Base-by-base conservation (phyloP, 2,113 vertebrate species). In the Brachyhypopomus occidentalis region DNA sequence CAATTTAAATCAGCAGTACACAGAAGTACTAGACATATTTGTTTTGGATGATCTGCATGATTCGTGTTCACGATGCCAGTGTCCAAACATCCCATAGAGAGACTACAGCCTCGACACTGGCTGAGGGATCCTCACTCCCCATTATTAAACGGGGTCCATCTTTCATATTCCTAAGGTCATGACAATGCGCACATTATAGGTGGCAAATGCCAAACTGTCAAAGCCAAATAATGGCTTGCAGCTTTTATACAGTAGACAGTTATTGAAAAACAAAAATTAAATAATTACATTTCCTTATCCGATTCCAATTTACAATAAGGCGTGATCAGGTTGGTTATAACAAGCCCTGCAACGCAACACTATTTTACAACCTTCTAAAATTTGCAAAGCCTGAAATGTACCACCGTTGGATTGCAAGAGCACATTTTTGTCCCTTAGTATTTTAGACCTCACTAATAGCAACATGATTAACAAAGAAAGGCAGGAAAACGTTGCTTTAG, bases 51-150 rank as follows among this genome's bases (percentile, higher is more conserved):
- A 16, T 20, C 7, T 41, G 11, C 20, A 41, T 41, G 66, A 70
- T 70, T 86, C 8, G 7, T 55, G 23, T 71, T 56, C 78, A 66
- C 22, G 25, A 75, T 79, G 70, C 45, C 45, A 73, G 14, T 2
- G 71, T 62, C 17, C 16, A 66, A 19, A 75, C 79, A 66, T 75
- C 30, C 72, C 62, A 48, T 55, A 56, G 25, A 38, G 22, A 19
- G 48, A 5, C 45, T 19, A 25, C 59, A 82, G 75, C 41, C 48
- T 71, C n/a, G 23, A 56, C 77, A 38, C 66, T 55, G 55, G 66
- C 30, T 76, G 78, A 66, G 5, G 56, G 84, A 62, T 79, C 83
- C 89, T 84, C 86, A 84, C 48, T 27, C 16, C 63, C 64, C 58
- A n/a, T 78, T 30, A 73, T 79, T 85, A 77, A 82, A 64, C 45